phyloP scores from a whole-genome alignment of 2,113 vertebrate genomes.

The Pseudorectes ferrugineus region DNA sequence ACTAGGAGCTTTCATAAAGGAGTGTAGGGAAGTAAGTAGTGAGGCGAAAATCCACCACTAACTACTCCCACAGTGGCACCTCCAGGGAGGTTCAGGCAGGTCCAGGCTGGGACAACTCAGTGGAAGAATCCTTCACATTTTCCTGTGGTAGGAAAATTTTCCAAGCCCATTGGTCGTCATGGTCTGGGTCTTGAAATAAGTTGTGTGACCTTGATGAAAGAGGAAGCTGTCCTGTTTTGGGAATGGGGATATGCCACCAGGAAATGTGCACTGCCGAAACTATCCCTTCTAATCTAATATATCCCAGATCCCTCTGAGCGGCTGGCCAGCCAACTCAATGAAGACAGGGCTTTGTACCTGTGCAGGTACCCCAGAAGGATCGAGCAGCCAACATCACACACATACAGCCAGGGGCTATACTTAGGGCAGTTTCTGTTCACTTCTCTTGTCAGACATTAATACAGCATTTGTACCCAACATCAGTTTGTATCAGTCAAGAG shows the following conservation, averaged over 20 bases:
- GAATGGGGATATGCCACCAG: not conserved
- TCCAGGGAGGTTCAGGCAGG: not conserved
- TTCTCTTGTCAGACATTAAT: conserved; percentile 26
- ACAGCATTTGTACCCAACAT: conserved; percentile 29
- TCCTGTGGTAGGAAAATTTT: not conserved
- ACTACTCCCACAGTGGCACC: not conserved
- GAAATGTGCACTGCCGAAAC: not conserved
- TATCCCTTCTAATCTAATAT: not conserved
- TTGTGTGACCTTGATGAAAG: not conserved
- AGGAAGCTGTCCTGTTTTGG: not conserved
- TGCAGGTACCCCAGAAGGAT: not conserved
- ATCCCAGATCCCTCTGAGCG: not conserved
- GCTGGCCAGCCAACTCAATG: not conserved
- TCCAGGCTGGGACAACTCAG: not conserved
- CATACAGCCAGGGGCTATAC: conserved; percentile 49
- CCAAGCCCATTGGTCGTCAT: not conserved
- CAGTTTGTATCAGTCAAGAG: conserved; percentile 32
- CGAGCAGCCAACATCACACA: conserved; percentile 15
- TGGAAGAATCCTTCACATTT: not conserved
- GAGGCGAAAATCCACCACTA: not conserved
- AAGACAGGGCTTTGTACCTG: not conserved
- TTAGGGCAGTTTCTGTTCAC: conserved; percentile 49
- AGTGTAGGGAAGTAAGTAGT: not conserved
- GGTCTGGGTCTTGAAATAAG: not conserved
- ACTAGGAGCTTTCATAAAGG: not conserved